phyloP scores from a whole-genome alignment of 1,140 invertebrate genomes.

The Nixonia krombeini region DNA sequence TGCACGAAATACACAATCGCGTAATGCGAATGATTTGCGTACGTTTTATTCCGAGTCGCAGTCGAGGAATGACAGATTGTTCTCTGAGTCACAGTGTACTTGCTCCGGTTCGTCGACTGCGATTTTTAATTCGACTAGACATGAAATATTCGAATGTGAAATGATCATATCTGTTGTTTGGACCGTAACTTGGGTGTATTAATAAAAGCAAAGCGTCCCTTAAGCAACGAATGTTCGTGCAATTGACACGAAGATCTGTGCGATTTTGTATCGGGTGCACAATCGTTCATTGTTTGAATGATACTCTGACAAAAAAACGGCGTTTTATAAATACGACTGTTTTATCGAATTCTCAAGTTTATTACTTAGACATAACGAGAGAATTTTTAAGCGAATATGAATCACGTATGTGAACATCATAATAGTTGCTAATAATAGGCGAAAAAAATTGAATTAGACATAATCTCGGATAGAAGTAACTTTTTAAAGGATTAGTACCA shows the following conservation, averaged over 20 bases:
- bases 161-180: background rate
- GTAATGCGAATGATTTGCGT: too few relatives aligned
- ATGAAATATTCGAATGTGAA: too few relatives aligned
- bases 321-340: conserved; percentile 49
- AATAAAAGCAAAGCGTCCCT: too few relatives aligned
- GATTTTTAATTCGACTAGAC: too few relatives aligned
- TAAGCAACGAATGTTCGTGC: too few relatives aligned
- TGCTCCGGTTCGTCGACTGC: too few relatives aligned
- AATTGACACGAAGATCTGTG: too few relatives aligned
- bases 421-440: conserved; percentile 30
- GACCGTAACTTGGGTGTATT: conserved; percentile 23
- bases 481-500: conserved; percentile 28
- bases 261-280: background rate
- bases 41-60: too few relatives aligned
- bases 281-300: background rate
- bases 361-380: conserved; percentile 41
- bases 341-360: conserved; percentile 47
- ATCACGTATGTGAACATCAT: conserved; percentile 25
- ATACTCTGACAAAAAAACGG: background rate
- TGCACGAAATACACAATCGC: too few relatives aligned
- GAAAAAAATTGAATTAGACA: conserved; percentile 20
- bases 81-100: too few relatives aligned
- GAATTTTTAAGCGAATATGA: conserved; percentile 43
- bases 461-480: conserved; percentile 34
- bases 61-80: too few relatives aligned